phyloP scores from a whole-genome alignment of 2,797 vertebrate species.

The Chromobotia macracanthus region DNA sequence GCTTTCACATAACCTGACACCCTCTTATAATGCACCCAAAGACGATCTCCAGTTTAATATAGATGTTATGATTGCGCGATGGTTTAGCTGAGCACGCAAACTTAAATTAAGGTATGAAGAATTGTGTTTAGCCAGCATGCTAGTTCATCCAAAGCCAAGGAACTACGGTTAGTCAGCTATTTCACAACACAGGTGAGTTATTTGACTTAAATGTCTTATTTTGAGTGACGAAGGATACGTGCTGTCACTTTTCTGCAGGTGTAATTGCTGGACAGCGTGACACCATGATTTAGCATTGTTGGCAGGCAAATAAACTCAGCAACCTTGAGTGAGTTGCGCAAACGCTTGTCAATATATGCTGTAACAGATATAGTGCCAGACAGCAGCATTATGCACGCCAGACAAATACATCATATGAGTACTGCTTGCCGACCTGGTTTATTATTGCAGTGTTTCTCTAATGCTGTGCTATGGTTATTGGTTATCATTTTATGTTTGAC shows the following conservation, averaged over 20 bases:
- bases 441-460: background rate
- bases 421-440: background rate
- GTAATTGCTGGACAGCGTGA: background rate
- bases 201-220: background rate
- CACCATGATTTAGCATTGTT: background rate
- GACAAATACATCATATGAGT: background rate
- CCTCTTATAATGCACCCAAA: background rate
- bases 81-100: background rate
- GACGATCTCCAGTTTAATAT: background rate
- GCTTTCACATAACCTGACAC: background rate
- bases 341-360: conserved; percentile 16
- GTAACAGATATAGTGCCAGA: conserved; percentile 43
- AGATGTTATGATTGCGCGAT: background rate
- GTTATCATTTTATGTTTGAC: background rate
- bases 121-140: conserved; percentile 41
- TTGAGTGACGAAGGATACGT: background rate
- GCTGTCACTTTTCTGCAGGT: background rate
- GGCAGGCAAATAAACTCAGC: conserved; percentile 27
- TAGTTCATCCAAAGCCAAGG: conserved; percentile 20
- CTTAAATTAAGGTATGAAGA: background rate
- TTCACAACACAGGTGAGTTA: conserved; percentile 35
- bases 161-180: conserved; percentile 43
- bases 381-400: conserved; percentile 49
- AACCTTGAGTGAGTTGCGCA: conserved; percentile 28
- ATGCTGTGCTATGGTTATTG: background rate